Base-by-base conservation (phyloP, 1,140 invertebrate species). In the Ptiloglossa arizonensis region DNA sequence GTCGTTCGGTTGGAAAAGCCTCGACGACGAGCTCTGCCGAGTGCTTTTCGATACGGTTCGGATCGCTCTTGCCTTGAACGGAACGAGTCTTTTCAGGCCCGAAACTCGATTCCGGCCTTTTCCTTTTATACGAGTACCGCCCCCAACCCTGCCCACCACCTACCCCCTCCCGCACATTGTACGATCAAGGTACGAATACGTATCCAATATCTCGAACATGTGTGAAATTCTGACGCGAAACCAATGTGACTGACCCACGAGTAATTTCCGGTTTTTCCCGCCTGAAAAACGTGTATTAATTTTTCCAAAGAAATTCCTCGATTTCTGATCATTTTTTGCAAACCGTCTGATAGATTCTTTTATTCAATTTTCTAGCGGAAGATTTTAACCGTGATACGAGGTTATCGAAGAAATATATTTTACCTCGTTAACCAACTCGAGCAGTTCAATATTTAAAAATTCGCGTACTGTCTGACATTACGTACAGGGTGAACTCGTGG, bases 31-130 rank as follows among this genome's bases (percentile, higher is more conserved):
- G 59, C 56, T 32, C 32, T 29, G 1, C n/a, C 60, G 41, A 86
- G 75, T 86, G 75, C 83, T 87, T 85, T 80, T 79, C 80, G 69
- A 87, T 85, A 85, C 72, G 83, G 54, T 50, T 81, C 79, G 74
- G n/a, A 79, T 78, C 71, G 62, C 9, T 67, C 62, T 38, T 56
- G 27, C 60, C 52, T 60, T 66, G 50, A 75, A 79, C 69, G 48
- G 60, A 69, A 81, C 71, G 77, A 76, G 68, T 27, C 73, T 76
- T 82, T 84, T 80, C 66, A 57, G 73, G 70, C 64, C 44, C 67
- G 74, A 68, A 75, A 75, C 64, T 75, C 66, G 73, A 69, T 69
- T 74, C 48, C n/a, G 59, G 22, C 60, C 15, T 29, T 32, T n/a
- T 35, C 35, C 74, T n/a, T 70, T 77, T 77, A 57, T 44, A 52